These are phyloP conservation scores for Zaprionus tsacasi DNA, from an alignment of 1,140 invertebrate species.

Conservation along the genomic window DNA sequence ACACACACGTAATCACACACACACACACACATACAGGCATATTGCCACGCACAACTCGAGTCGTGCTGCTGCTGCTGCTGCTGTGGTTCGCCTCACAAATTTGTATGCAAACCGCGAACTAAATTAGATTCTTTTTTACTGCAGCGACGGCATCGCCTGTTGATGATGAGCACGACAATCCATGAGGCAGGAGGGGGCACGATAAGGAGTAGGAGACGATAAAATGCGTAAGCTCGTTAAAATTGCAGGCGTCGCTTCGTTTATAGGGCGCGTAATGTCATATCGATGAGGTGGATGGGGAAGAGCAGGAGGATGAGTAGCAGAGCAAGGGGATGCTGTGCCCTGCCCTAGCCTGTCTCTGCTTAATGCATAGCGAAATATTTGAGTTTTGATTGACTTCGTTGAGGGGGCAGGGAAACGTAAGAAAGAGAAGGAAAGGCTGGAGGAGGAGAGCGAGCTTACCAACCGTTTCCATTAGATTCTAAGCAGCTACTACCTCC, in stretches of 20 bases:
- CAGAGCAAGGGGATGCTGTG: conserved; percentile 27
- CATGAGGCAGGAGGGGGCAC: conserved; percentile 20
- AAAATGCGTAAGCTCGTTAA: conserved; percentile 82
- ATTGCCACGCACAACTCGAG: conserved; percentile 60
- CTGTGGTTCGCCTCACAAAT: conserved; percentile 33
- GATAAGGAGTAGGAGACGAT: conserved; percentile 46
- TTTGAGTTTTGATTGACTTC: conserved; percentile 36
- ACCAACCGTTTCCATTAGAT: conserved; percentile 30
- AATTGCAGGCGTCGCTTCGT: conserved; percentile 75
- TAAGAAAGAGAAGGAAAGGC: not conserved
- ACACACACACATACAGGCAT: not conserved
- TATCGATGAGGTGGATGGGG: conserved; percentile 39
- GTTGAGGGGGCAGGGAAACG: not conserved
- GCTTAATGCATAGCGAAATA: conserved; percentile 57
- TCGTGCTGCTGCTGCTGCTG: conserved; percentile 20
- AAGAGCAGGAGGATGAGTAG: not conserved
- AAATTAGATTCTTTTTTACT: conserved; percentile 83
- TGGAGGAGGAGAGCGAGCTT: not conserved
- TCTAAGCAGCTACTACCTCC: conserved; percentile 4
- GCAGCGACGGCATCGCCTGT: conserved; percentile 61
- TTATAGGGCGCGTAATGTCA: conserved; percentile 72
- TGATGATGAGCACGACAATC: conserved; percentile 45
- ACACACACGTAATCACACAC: conserved; percentile 23
- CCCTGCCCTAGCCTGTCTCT: conserved; percentile 1
- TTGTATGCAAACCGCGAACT: conserved; percentile 83